Evolutionary conservation across 2,888 invertebrate species (phyloP).

Genomic region (Heliconius hortense): DNA sequence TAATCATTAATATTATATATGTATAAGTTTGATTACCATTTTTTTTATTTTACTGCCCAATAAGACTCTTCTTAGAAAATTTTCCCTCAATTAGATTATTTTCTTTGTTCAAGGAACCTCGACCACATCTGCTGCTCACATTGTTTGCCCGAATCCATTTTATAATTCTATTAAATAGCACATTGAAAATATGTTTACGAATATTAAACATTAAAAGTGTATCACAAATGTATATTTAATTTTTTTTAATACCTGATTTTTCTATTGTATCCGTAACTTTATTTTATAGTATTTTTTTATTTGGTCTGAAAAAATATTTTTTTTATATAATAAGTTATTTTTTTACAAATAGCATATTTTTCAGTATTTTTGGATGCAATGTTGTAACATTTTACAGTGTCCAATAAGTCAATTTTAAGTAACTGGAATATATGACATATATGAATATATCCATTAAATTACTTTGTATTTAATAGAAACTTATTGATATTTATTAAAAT

Average conservation of each 20-base stretch:
- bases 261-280: not conserved
- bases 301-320: not conserved
- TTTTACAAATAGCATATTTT: too few species aligned
- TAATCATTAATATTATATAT: not conserved
- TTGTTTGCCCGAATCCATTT: slow-evolving; percentile 87
- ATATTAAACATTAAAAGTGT: slow-evolving; percentile 86
- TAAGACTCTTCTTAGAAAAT: slow-evolving; percentile 29
- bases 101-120: slow-evolving; percentile 82
- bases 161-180: slow-evolving; percentile 83
- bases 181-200: slow-evolving; percentile 83
- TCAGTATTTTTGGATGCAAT: too few species aligned
- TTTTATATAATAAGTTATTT: not conserved
- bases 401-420: too few species aligned
- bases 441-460: too few species aligned
- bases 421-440: too few species aligned
- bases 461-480: not conserved
- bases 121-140: slow-evolving; percentile 84
- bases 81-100: slow-evolving; percentile 7
- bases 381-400: too few species aligned
- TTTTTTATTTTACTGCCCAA: not conserved
- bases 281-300: not conserved
- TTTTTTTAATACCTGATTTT: slow-evolving; percentile 44
- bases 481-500: not conserved
- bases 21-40: not conserved
- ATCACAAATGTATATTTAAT: slow-evolving; percentile 83